Evolutionary conservation across 2,888 invertebrate species (phyloP).

Genomic region (Drosophila eohydei): DNA sequence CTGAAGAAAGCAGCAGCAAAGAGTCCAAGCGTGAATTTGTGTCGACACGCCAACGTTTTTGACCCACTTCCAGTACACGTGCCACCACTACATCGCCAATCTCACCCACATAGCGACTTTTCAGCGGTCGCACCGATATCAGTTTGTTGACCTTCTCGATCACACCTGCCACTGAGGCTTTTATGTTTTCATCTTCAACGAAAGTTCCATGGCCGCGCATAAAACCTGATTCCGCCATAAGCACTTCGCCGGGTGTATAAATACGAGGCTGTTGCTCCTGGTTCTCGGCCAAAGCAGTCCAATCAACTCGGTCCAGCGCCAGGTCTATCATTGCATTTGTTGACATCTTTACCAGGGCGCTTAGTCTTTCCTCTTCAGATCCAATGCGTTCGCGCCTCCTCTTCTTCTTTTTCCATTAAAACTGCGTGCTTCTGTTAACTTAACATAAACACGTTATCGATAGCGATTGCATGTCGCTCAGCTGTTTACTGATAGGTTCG

Average conservation of each 20-base stretch:
- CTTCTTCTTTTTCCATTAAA: slow-evolving; percentile 9
- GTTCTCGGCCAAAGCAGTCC: slow-evolving; percentile 84
- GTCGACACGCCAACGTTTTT: slow-evolving; percentile 97
- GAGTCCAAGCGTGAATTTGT: slow-evolving; percentile 96
- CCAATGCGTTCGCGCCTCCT: slow-evolving; percentile 16
- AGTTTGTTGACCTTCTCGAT: slow-evolving; percentile 97
- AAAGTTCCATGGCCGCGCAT: slow-evolving; percentile 98
- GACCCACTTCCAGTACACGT: slow-evolving; percentile 96
- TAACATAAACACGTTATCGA: slow-evolving; percentile 1
- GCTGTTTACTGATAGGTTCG: slow-evolving; percentile 27
- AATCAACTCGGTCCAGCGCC: slow-evolving; percentile 88
- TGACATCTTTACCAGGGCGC: slow-evolving; percentile 45
- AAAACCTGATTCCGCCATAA: slow-evolving; percentile 88
- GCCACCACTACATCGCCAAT: slow-evolving; percentile 99
- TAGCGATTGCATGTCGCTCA: slow-evolving; percentile 12
- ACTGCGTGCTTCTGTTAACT: slow-evolving; percentile 19
- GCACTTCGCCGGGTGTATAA: slow-evolving; percentile 95
- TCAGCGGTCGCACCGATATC: slow-evolving; percentile 95
- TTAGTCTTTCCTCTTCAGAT: not conserved
- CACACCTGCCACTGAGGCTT: slow-evolving; percentile 97
- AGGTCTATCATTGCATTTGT: slow-evolving; percentile 88
- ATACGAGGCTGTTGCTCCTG: slow-evolving; percentile 87
- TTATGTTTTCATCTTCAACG: slow-evolving; percentile 91
- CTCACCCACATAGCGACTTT: slow-evolving; percentile 96
- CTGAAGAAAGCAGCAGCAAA: slow-evolving; percentile 93